Evolutionary conservation across 1,140 invertebrate genomes (phyloP), one percentile per base, ranked within the genome.

Genomic region (Musca vetustissima): DNA sequence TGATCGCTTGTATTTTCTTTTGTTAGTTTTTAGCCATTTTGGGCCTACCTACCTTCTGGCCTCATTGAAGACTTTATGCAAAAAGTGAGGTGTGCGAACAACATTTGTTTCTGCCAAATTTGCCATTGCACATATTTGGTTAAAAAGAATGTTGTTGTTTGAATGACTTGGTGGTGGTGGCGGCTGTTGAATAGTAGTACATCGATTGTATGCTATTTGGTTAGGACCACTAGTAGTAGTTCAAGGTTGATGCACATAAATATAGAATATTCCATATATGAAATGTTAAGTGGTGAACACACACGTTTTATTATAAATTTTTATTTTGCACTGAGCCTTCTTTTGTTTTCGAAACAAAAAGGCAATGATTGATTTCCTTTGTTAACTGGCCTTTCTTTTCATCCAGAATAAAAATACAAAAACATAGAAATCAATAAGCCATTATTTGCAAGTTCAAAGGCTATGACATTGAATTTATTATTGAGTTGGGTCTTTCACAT

Each of bases 21-120:
- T n/a, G n/a, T 28, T 28, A 4, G 28, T 28, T 3, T 28, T 8
- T 28, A 28, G 8, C 3, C 3, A 28, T 28, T 3, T 28, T 28
- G 28, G 28, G 28, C 28, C 28, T 28, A 61, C n/a, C 8, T 80
- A 80, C 78, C 78, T 80, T 72, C 78, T 75, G 64, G 78, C 78
- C 66, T 80, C 78, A 64, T 69, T 72, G 72, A 80, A 78, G 72
- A 80, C 78, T 77, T 80, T 80, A 66, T 75, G 78, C 76, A 80
- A 74, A 77, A 80, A 80, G 57, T 80, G 78, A 72, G 78, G 78
- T 24, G 78, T 80, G 71, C 78, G 78, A 74, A 78, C 75, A 76
- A 80, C 77, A 72, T 80, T 80, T 73, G 32, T 36, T 43, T 28
- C 36, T 36, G 36, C 57, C 50, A 80, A 76, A 74, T 80, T 80